A percentile compares a stretch with the other conserved stretches of the same genome.
These are phyloP conservation scores for Flabesymbios commensalis DNA, from an alignment of 2,888 invertebrate species.

Conservation along the genomic window DNA sequence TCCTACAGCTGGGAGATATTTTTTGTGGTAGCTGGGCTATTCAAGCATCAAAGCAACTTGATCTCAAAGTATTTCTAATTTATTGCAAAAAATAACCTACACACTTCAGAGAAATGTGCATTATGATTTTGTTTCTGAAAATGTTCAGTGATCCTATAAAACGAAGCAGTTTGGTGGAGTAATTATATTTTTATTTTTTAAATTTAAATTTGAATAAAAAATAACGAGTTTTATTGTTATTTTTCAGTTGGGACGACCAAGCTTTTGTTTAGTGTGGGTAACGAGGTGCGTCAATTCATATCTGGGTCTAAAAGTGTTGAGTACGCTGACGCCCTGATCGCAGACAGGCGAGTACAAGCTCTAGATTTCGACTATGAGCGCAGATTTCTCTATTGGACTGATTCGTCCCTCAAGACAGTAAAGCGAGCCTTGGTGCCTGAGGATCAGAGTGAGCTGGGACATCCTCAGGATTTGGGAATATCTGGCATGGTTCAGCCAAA, in stretches of 20 bases:
- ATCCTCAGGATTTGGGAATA: slow-evolving; percentile 85
- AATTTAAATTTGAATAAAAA: background rate
- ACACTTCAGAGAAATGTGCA: too few relatives aligned
- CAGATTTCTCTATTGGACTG: slow-evolving; percentile 85
- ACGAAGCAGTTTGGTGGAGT: too few relatives aligned
- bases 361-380: slow-evolving; percentile 83
- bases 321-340: slow-evolving; percentile 72
- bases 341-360: slow-evolving; percentile 88
- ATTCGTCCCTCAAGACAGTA: slow-evolving; percentile 84
- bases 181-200: background rate
- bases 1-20: too few relatives aligned
- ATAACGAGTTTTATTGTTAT: background rate
- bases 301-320: slow-evolving; percentile 41
- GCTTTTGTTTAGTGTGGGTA: slow-evolving; percentile 76
- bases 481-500: slow-evolving; percentile 70
- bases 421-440: slow-evolving; percentile 85
- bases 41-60: too few relatives aligned
- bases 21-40: too few relatives aligned
- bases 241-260: slow-evolving; percentile 23
- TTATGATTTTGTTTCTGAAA: too few relatives aligned
- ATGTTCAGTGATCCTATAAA: too few relatives aligned
- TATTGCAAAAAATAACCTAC: too few relatives aligned
- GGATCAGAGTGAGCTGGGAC: slow-evolving; percentile 67
- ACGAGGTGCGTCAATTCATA: slow-evolving; percentile 70
- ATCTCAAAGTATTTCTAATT: too few relatives aligned